A percentile compares a stretch with the other conserved stretches of the same genome.
Conservation (phyloP, 2,797 vertebrate genomes). For the Muscicapa striata region DNA sequence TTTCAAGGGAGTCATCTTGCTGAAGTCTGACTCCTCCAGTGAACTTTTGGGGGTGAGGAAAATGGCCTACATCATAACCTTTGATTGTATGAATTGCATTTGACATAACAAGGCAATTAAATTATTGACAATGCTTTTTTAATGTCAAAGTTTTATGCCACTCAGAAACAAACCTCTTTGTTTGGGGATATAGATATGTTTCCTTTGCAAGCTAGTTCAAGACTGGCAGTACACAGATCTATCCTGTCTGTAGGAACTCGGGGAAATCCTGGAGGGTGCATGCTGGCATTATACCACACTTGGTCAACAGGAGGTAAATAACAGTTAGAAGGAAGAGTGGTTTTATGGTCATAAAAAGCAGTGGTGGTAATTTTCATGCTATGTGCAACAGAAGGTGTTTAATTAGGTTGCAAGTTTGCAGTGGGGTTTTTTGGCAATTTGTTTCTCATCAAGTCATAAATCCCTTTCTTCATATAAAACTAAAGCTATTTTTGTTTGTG, state of each 20-base stretch:
- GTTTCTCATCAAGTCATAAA: conserved; percentile 50
- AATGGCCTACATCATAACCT: neutral
- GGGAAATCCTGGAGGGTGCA: neutral
- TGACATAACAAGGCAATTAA: neutral
- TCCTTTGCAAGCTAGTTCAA: neutral
- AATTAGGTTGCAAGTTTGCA: conserved; percentile 59
- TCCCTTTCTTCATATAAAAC: conserved; percentile 42
- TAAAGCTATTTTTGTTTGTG: neutral
- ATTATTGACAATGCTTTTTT: neutral
- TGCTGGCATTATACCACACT: neutral
- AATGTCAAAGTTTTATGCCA: neutral
- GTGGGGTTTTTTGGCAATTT: conserved; percentile 40
- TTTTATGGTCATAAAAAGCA: conserved; percentile 54
- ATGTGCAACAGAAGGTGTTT: conserved; percentile 61
- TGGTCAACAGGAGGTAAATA: conserved; percentile 53
- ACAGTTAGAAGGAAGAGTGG: conserved; percentile 44
- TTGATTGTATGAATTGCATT: neutral
- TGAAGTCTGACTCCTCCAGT: neutral
- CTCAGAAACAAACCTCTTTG: neutral
- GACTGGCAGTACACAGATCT: neutral
- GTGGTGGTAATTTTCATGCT: conserved; percentile 24
- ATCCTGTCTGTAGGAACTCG: neutral
- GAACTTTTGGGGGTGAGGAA: conserved; percentile 4
- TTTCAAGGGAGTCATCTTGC: conserved; percentile 32
- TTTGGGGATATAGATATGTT: neutral